Base-by-base conservation (phyloP, 2,888 invertebrate species). In the Callyntrura sp. region DNA sequence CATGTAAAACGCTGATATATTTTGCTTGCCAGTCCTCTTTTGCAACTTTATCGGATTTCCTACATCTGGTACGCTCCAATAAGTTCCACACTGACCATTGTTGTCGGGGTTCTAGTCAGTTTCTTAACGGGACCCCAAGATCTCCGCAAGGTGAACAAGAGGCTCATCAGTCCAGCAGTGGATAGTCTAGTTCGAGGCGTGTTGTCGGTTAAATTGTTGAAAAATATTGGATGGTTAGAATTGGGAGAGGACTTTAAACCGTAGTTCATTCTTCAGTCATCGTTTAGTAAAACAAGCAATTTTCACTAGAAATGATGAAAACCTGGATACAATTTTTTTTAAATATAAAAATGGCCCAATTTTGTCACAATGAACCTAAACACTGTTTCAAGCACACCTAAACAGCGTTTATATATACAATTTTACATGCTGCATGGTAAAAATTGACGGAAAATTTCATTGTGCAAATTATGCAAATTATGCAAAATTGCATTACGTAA, bases 21-120 rank as follows among this genome's bases (percentile, higher is more conserved):
- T 73, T 55, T 81, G 23, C 5, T 48, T 55, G 68, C 68, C 68
- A 1, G 70, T 78, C 51, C 17, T 35, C 81, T 28, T 73, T 60
- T 94, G n/a, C 94, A 92, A 20, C 94, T 97, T 89, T 98, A 97
- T 94, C 96, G 96, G n/a, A 95, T 98, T 84, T 97, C 97, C 45
- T 98, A 98, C 94, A 96, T 98, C 94, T 98, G 98, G 98, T 98
- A 98, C 95, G 97, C 98, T 9, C 96, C 96, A 83, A 96, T 98
- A 88, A 98, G 98, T 4, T 97, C 97, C 92, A 92, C 96, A 3
- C 95, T 96, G 0, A 97, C 97, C 0, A 94, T 98, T 25, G 93
- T 97, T 12, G 95, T 97, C 14, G 98, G 98, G 0, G 68, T 92
- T 25, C 9, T 91, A 9, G n/a, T 91, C 55, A 98, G 98, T n/a